Percentiles rank a stretch among this genome's conserved stretches.
Evolutionary conservation across 2,797 vertebrate genomes (phyloP).

Genomic region (Pantherophis vulpinus): DNA sequence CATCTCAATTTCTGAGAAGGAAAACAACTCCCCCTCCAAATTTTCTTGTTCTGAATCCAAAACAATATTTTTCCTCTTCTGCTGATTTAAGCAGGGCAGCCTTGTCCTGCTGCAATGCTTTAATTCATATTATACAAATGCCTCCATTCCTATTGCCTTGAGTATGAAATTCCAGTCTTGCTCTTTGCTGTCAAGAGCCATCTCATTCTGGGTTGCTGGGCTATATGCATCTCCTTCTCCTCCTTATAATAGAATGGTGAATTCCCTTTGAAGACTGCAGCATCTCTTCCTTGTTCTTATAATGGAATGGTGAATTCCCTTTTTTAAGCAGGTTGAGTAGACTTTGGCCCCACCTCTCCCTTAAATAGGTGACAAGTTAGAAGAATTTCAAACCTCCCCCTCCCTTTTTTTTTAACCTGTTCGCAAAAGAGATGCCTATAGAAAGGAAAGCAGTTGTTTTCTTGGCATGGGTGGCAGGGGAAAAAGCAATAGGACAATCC

Average conservation of each 20-base stretch:
- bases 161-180: not conserved
- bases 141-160: not conserved
- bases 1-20: not conserved
- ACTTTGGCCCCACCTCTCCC: not conserved
- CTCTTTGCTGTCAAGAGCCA: not conserved
- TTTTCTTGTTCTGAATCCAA: not conserved
- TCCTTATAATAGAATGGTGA: not conserved
- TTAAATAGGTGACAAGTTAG: not conserved
- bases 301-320: not conserved
- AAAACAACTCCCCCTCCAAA: not conserved
- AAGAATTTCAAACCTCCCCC: not conserved
- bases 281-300: not conserved
- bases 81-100: not conserved
- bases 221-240: not conserved
- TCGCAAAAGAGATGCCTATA: not conserved
- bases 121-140: not conserved
- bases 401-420: not conserved
- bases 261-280: not conserved
- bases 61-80: not conserved
- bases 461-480: not conserved
- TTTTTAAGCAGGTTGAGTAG: not conserved
- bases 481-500: not conserved
- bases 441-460: not conserved
- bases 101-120: not conserved
- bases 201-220: not conserved